These are phyloP conservation scores for Serripes groenlandicus DNA, from an alignment of 2,888 invertebrate species.

Conservation along the genomic window DNA sequence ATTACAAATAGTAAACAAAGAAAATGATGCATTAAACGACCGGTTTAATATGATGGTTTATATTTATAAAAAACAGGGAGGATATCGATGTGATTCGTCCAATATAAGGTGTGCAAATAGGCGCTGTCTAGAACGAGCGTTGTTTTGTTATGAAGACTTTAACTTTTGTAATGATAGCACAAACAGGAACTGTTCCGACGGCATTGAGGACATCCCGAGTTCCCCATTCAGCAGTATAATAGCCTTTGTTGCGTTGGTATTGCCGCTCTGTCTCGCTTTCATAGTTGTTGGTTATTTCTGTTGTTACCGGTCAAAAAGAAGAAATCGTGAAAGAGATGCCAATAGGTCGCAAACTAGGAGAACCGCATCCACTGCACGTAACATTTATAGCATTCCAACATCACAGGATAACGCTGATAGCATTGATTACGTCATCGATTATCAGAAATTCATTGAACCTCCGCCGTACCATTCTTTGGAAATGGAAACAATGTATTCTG, in stretches of 20 bases:
- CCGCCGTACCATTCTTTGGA: constrained; percentile 6
- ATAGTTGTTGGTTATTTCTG: constrained; percentile 6
- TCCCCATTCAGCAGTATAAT: neutral
- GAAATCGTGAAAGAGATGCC: neutral
- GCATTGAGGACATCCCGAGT: neutral
- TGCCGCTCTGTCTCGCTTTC: neutral
- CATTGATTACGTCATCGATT: constrained; percentile 14
- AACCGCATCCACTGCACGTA: neutral
- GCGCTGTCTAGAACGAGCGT: neutral
- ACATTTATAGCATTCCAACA: neutral
- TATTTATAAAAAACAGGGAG: neutral
- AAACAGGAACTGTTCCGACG: neutral
- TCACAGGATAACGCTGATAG: constrained; percentile 4
- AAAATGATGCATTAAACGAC: neutral
- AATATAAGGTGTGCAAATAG: constrained; percentile 6
- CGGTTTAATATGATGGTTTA: constrained; percentile 1
- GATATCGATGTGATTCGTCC: neutral
- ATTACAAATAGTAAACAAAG: neutral
- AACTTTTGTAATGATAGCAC: neutral
- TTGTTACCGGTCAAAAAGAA: neutral
- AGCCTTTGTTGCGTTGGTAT: neutral
- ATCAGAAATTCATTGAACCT: constrained; percentile 11
- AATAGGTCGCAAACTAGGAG: neutral
- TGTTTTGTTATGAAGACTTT: neutral
- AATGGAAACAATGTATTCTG: neutral